Evolutionary conservation across 2,113 vertebrate species (phyloP).

Genomic region (Siniperca knerii): DNA sequence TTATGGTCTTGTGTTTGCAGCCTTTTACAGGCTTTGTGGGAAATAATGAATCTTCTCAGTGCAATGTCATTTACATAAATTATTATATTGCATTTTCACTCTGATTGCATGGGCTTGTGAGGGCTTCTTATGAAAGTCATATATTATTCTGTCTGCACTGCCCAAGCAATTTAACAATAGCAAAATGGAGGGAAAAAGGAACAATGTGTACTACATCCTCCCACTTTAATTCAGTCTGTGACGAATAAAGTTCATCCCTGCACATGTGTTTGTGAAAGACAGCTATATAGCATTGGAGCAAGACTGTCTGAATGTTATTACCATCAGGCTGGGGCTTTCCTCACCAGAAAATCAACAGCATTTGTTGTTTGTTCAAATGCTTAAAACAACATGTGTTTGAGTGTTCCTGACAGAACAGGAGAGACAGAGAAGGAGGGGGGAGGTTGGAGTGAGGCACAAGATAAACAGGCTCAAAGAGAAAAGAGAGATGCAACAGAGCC

Average conservation of each 20-base stretch:
- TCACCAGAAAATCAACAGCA: neutral
- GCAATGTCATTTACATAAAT: slow-evolving; percentile 78
- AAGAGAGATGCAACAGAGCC: slow-evolving; percentile 11
- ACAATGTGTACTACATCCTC: neutral
- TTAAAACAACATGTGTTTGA: too few relatives aligned
- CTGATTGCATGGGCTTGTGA: slow-evolving; percentile 74
- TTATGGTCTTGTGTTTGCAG: neutral
- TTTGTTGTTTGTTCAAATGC: neutral
- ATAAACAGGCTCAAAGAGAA: slow-evolving; percentile 29
- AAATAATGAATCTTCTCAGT: slow-evolving; percentile 37
- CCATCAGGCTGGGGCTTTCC: neutral
- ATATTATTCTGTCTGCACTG: slow-evolving; percentile 68
- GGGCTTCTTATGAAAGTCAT: slow-evolving; percentile 75
- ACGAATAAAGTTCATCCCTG: neutral
- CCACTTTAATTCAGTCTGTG: neutral
- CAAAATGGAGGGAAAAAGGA: slow-evolving; percentile 15
- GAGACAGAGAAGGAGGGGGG: neutral
- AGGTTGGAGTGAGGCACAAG: neutral
- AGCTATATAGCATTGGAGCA: neutral
- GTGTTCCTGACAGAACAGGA: neutral
- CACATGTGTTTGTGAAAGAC: neutral
- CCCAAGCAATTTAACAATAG: slow-evolving; percentile 36
- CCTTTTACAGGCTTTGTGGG: neutral
- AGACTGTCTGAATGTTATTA: neutral
- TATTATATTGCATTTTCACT: slow-evolving; percentile 80